Base-by-base conservation (phyloP, 2,888 invertebrate genomes). In the Stenodema calcarata region DNA sequence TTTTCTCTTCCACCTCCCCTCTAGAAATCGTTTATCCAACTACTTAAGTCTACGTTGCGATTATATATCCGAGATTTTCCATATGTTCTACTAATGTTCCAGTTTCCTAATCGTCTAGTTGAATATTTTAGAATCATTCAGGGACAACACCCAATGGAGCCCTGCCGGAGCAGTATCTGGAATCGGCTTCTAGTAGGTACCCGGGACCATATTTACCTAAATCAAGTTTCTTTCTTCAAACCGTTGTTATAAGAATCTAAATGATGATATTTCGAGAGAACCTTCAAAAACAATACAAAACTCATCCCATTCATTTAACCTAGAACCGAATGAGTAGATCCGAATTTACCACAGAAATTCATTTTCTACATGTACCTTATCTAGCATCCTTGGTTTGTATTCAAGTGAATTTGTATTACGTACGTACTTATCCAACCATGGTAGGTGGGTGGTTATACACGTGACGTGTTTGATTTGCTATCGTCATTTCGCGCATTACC, bases 1-100 rank as follows among this genome's bases (percentile, higher is more conserved):
- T 82, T 78, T 78, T 78, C 78, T 78, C 78, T 41, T 23, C 44
- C 78, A 44, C 78, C 78, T 44, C 78, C 27, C 73, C 30, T 41
- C 73, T 73, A 73, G 30, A 73, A 73, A 41, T 73, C 73, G 73
- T 73, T 35, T 14, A 35, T 73, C 35, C 73, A 41, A 73, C 73
- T 16, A 35, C 35, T 3, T 30, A 6, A 35, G 73, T 30, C 35
- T 73, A 4, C 9, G 6, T 62, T 62, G 16, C 23, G 18, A 62
- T 23, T 23, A 27, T 27, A 18, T 23, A 4, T 62, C 62, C 11
- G 0, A 1, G 50, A 50, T 14, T 50, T 16, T 6, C 4, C n/a
- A 16, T 50, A n/a, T 50, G 4, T 16, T 6, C 23, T 6, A 16
- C 30, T 73, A 73, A 73, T 23, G 28, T 23, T 23, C 28, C 23